Evolutionary conservation across 2,797 vertebrate species (phyloP), one percentile per base, ranked within the genome.

Genomic region (Alfaro cultratus): DNA sequence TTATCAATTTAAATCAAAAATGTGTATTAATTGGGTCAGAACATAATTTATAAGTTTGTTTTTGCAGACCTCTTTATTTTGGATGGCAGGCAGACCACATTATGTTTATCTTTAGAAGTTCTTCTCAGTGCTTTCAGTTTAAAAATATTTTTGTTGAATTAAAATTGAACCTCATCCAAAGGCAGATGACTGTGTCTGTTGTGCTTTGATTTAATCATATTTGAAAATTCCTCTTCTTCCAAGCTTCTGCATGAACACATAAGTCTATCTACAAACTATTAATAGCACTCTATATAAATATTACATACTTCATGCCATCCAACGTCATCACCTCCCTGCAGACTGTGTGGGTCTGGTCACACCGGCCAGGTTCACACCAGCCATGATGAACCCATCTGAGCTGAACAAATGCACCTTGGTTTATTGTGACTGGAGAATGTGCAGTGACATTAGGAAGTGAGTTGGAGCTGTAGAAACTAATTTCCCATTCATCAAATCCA

Each of bases 401-500:
- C 67, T 2, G 11, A 71, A 78, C 67, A 43, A 43, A 43, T 70
- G 47, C 21, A 12, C 36, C 49, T 55, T 71, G 16, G 34, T 21
- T 39, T 43, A 10, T 10, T 77, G 46, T 34, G 39, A 72, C 49
- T 55, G 47, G 21, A 78, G 39, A 77, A 77, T 47, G 47, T 55
- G 75, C 60, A 57, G 76, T 78, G 49, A 31, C 64, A 43, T 78
- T 72, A 55, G 34, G 67, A 2, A 72, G 16, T 34, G 62, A 51
- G 23, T 51, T 41, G 70, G 34, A 53, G 34, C 26, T 45, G 53
- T 11, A 75, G 55, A 45, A 75, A 45, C 53, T 13, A 34, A 60
- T 57, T 75, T 29, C 43, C 74, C 16, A 75, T 75, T 41, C 41
- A 57, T 75, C 29, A 75, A 43, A 60, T 74, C 31, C 29, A 18